Conservation (phyloP, 2,797 vertebrate genomes). For the Graptemys geographica region DNA sequence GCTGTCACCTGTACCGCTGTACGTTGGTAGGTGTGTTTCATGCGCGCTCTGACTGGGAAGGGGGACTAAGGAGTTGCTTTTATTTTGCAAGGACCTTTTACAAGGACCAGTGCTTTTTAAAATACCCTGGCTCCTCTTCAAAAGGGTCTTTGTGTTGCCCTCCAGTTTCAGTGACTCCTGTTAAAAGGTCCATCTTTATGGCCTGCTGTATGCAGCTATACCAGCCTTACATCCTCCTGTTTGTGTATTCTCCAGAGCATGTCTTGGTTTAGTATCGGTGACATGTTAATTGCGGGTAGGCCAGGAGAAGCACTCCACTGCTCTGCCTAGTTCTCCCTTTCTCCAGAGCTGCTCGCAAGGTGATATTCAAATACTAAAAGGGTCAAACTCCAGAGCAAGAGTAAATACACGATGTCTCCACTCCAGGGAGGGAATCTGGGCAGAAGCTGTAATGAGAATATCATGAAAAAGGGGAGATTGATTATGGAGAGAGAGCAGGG, state of each 20-base stretch:
- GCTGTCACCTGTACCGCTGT: neutral
- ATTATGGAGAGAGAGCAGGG: neutral
- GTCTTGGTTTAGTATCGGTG: neutral
- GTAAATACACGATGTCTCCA: neutral
- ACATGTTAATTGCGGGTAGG: slow-evolving; percentile 43
- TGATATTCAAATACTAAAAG: slow-evolving; percentile 38
- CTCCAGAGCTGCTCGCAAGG: neutral
- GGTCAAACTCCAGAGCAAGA: slow-evolving; percentile 41
- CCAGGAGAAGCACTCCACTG: neutral
- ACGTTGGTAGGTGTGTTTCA: neutral
- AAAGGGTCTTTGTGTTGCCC: neutral
- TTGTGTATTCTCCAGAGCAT: neutral
- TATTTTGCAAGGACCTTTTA: neutral
- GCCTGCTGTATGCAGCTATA: too few relatives aligned
- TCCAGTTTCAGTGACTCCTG: neutral
- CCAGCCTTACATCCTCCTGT: neutral
- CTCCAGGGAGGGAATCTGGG: neutral
- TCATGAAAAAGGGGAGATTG: neutral
- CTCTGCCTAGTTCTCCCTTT: fast-evolving
- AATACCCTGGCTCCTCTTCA: neutral
- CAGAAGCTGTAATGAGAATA: neutral
- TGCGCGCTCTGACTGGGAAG: neutral
- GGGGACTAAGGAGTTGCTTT: neutral
- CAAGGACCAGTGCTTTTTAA: neutral
- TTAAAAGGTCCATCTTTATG: neutral